Base-by-base conservation (phyloP, 1,140 invertebrate species). In the Lanistes nyassanus region DNA sequence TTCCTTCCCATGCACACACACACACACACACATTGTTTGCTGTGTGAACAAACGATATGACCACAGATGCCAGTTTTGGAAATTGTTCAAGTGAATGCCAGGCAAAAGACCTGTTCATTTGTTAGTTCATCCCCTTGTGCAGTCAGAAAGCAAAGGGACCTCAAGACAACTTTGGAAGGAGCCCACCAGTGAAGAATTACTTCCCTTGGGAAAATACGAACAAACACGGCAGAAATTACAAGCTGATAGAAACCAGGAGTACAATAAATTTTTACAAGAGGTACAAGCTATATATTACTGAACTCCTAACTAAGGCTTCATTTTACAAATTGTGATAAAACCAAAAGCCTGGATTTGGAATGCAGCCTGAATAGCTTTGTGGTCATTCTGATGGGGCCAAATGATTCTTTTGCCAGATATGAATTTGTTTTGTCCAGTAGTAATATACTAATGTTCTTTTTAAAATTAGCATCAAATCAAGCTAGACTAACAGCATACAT, bases 121-220 rank as follows among this genome's bases (percentile, higher is more conserved):
- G 19, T 37, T 9, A 36, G 31, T 36, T 36, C 29, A n/a, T 65
- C 31, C 62, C 37, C n/a, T 65, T 34, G 37, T 37, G 23, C 37
- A 65, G 23, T 23, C 29, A 34, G 19, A 65, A 37, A 65, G 13
- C 23, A n/a, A 21, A 37, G 62, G 31, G 9, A 65, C 6, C 31
- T 65, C 62, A 21, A 31, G 56, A 34, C 39, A 39, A 3, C 13
- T 74, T 26, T 74, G 72, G 72, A 64, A 66, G 39, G 60, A 74
- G 60, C 19, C 42, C 0, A 64, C 72, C 21, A 21, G n/a, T 6
- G 72, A 73, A 53, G 26, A 69, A 42, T 34, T 73, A 6, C 65
- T 70, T 36, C 62, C 70, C 19, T 53, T 83, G 31, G 81, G 66
- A 68, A 51, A 26, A 51, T 68, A 68, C 2, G 66, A 51, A 26